These are phyloP conservation scores for Schizopygopsis malacanthus DNA, from an alignment of 2,797 vertebrate species.

Conservation along the genomic window DNA sequence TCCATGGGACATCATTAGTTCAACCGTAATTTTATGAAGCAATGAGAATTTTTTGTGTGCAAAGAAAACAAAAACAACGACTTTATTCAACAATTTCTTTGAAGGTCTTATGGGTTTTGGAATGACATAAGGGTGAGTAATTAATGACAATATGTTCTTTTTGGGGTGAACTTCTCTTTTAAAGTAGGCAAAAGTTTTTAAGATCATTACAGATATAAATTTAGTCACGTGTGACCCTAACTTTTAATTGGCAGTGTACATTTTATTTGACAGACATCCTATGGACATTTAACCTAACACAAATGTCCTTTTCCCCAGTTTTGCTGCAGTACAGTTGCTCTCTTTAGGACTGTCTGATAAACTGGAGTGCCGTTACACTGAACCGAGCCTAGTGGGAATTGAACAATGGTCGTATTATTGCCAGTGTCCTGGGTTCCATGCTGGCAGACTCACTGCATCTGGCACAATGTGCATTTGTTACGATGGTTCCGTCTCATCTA, in stretches of 20 bases:
- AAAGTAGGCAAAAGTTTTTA: neutral
- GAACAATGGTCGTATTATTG: slow-evolving; percentile 54
- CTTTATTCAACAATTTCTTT: neutral
- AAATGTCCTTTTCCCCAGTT: slow-evolving; percentile 19
- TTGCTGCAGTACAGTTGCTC: slow-evolving; percentile 14
- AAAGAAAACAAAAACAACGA: neutral
- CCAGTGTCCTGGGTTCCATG: slow-evolving; percentile 39
- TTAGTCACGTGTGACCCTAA: neutral
- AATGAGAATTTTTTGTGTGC: neutral
- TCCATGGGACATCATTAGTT: too few species aligned
- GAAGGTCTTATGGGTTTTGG: neutral
- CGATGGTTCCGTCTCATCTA: slow-evolving; percentile 51
- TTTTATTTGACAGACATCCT: neutral
- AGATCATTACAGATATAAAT: neutral
- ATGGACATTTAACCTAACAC: neutral
- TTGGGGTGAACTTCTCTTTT: neutral
- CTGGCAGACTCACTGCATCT: slow-evolving; percentile 52
- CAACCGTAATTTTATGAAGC: too few species aligned
- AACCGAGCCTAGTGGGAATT: slow-evolving; percentile 12
- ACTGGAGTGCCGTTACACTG: slow-evolving; percentile 23
- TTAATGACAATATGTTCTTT: neutral
- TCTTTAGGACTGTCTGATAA: slow-evolving; percentile 23
- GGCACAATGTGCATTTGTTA: slow-evolving; percentile 62
- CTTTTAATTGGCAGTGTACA: neutral
- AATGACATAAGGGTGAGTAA: neutral